Percentiles rank a stretch among this genome's conserved stretches.
phyloP scores from a whole-genome alignment of 2,888 invertebrate species.

The Aporophyla nigra region DNA sequence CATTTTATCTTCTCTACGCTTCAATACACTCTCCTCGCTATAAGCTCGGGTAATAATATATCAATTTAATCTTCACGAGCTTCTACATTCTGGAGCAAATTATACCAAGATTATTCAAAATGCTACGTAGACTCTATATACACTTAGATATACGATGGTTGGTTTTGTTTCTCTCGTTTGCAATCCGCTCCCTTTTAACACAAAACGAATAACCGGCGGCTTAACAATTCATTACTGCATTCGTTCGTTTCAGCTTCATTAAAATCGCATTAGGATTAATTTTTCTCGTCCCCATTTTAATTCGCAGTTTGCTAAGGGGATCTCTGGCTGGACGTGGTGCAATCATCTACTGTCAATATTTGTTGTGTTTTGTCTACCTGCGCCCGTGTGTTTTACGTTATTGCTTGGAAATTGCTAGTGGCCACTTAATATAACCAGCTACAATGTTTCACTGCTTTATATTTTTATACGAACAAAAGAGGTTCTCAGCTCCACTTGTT shows the following conservation, averaged over 20 bases:
- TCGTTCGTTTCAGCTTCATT: slow-evolving; percentile 90
- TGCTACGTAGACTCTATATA: slow-evolving; percentile 45
- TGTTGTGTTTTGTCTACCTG: slow-evolving; percentile 86
- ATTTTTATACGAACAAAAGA: slow-evolving; percentile 46
- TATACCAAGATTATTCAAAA: slow-evolving; percentile 61
- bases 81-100: slow-evolving; percentile 66
- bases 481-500: slow-evolving; percentile 36
- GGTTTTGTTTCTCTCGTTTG: slow-evolving; percentile 75
- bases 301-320: slow-evolving; percentile 89
- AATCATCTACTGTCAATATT: slow-evolving; percentile 90
- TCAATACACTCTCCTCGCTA: slow-evolving; percentile 73
- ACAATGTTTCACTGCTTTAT: slow-evolving; percentile 53
- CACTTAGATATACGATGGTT: slow-evolving; percentile 17
- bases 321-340: slow-evolving; percentile 85
- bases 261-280: slow-evolving; percentile 91
- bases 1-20: slow-evolving; percentile 84
- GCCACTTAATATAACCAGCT: slow-evolving; percentile 58
- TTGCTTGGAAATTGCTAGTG: slow-evolving; percentile 69
- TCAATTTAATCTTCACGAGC: slow-evolving; percentile 71
- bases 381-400: slow-evolving; percentile 77
- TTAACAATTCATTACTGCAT: slow-evolving; percentile 89
- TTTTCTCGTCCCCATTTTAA: slow-evolving; percentile 90
- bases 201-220: slow-evolving; percentile 85
- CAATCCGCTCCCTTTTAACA: slow-evolving; percentile 73
- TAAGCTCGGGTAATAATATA: slow-evolving; percentile 69